phyloP scores from a whole-genome alignment of 2,888 invertebrate species.

The Pammene aurita region DNA sequence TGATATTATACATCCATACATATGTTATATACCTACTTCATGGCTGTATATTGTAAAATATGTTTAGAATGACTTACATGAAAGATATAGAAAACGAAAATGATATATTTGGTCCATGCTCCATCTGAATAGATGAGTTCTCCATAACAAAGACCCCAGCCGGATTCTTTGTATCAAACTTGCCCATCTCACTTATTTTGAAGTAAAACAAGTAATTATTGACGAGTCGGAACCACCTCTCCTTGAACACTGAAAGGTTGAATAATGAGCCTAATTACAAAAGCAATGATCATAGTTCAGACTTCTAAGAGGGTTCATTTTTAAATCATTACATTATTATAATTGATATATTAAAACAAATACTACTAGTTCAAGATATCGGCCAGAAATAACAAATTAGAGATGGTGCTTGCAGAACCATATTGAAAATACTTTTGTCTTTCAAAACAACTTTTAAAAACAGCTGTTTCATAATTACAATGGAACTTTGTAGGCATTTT shows the following conservation, averaged over 20 bases:
- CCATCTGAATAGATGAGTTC: conserved; percentile 87
- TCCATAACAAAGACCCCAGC: conserved; percentile 89
- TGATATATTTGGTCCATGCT: conserved; percentile 85
- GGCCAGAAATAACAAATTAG: neutral
- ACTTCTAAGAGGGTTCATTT: neutral
- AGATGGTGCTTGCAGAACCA: neutral
- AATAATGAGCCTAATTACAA: conserved; percentile 12
- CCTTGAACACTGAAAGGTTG: conserved; percentile 86
- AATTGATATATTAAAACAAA: neutral
- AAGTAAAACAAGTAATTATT: conserved; percentile 91
- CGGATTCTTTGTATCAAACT: conserved; percentile 85
- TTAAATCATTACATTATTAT: neutral
- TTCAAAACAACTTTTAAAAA: neutral
- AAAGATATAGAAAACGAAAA: conserved; percentile 90
- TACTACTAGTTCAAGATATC: neutral
- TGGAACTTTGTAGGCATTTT: neutral
- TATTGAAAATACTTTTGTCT: conserved; percentile 4
- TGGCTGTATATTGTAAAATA: neutral
- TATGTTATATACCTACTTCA: neutral
- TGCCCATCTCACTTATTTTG: conserved; percentile 86
- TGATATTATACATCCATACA: no score
- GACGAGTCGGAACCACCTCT: conserved; percentile 89
- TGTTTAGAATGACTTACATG: conserved; percentile 67
- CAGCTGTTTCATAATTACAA: neutral
- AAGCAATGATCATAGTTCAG: neutral